These are phyloP conservation scores for Colistium nudipinnis DNA, from an alignment of 2,113 vertebrate genomes.

Conservation along the genomic window DNA sequence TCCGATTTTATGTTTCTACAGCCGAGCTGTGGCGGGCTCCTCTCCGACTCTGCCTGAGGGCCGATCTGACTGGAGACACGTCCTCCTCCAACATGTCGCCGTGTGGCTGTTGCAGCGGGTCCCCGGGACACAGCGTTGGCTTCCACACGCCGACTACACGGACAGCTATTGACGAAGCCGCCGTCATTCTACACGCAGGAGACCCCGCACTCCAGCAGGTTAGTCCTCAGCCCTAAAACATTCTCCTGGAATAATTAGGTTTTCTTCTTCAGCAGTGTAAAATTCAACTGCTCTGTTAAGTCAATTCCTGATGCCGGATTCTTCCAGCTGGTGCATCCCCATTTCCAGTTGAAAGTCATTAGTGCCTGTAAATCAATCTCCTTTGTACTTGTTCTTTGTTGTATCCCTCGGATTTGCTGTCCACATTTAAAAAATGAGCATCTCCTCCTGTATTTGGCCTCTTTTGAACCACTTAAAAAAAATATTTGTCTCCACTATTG, in stretches of 20 bases:
- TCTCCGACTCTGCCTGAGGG: not conserved
- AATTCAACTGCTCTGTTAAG: not conserved
- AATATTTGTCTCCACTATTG: too few relatives aligned
- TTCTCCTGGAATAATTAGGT: not conserved
- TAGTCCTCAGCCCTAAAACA: not conserved
- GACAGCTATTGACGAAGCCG: slow-evolving; percentile 5
- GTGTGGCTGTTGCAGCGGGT: slow-evolving; percentile 27
- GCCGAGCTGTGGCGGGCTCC: not conserved
- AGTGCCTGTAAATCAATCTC: not conserved
- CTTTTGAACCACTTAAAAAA: too few relatives aligned
- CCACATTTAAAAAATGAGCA: not conserved
- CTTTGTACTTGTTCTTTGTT: not conserved
- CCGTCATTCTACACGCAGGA: not conserved
- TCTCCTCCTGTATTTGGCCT: not conserved
- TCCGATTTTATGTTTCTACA: not conserved
- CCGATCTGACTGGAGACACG: slow-evolving; percentile 12
- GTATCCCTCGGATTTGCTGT: too few relatives aligned
- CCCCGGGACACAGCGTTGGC: not conserved
- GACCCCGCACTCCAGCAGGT: not conserved
- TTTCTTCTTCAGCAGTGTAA: not conserved
- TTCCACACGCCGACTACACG: slow-evolving; percentile 8
- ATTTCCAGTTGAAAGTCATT: not conserved
- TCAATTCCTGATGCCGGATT: not conserved
- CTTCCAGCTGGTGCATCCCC: not conserved
- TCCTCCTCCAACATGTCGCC: not conserved